These are phyloP conservation scores for Orestias chungarensis DNA, from an alignment of 2,797 vertebrate genomes.

Conservation along the genomic window DNA sequence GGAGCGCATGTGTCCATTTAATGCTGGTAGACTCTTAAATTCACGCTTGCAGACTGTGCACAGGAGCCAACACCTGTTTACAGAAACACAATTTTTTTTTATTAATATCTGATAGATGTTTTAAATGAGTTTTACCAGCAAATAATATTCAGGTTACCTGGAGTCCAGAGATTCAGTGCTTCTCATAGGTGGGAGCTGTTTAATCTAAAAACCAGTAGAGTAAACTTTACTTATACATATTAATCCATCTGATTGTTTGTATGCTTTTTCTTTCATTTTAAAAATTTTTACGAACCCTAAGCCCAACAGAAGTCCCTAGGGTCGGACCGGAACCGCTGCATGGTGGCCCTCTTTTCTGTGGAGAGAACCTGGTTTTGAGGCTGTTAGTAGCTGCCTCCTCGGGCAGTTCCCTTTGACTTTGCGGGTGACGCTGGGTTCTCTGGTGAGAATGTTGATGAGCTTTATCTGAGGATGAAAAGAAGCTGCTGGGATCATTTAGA, in stretches of 20 bases:
- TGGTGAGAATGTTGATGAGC: slow-evolving; percentile 17
- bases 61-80: slow-evolving; percentile 73
- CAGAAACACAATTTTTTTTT: neutral
- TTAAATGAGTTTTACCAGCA: neutral
- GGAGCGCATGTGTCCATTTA: slow-evolving; percentile 95
- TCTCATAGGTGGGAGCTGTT: slow-evolving; percentile 11
- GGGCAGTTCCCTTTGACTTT: slow-evolving; percentile 2
- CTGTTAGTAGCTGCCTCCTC: neutral
- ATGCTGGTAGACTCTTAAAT: slow-evolving; percentile 91
- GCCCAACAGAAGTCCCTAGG: neutral
- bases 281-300: slow-evolving; percentile 30
- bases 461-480: slow-evolving; percentile 16
- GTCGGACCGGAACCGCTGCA: neutral
- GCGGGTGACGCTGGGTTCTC: neutral
- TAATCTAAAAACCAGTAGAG: slow-evolving; percentile 5
- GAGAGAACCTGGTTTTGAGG: slow-evolving; percentile 5
- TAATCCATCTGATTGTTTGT: neutral
- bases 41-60: slow-evolving; percentile 89
- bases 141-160: slow-evolving; percentile 23
- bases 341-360: neutral
- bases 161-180: neutral
- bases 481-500: neutral
- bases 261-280: neutral
- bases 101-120: neutral
- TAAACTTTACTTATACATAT: neutral